Base-by-base conservation (phyloP, 2,888 invertebrate genomes). In the Blera fallax region DNA sequence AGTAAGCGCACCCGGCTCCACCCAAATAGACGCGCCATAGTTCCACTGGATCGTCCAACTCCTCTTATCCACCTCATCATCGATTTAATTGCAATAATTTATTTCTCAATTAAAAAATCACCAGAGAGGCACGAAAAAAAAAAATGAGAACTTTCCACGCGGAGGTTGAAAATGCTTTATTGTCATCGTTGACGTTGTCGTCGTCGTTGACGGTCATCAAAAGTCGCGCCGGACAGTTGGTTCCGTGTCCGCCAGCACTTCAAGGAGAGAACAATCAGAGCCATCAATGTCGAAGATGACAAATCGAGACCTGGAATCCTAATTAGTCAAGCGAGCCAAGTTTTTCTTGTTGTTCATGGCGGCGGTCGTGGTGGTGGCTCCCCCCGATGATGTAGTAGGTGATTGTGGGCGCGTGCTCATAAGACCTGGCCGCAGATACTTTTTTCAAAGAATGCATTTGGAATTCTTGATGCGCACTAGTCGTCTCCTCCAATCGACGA, bases 221-320 rank as follows among this genome's bases (percentile, higher is more conserved):
- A n/a, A n/a, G n/a, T n/a, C n/a, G n/a, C n/a, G 37, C 34, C 60
- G 56, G 72, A 73, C 83, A 69, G 62, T 79, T 84, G 73, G 84
- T 84, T 84, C 84, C 84, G 84, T 84, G 84, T 84, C 84, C 80
- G 84, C 80, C 84, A 78, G 78, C 52, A 83, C 67, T 79, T 80
- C 84, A 85, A 85, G 85, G 85, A 85, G 85, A 85, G 45, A 81
- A 85, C 76, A 76, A 85, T 85, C 84, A 80, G n/a, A n/a, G 80
- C 80, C 85, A 85, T 85, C 85, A 85, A 80, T 85, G 85, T 85
- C 85, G 85, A 85, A 85, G 80, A 85, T 85, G 85, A 85, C 85
- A 85, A 85, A 85, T 85, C 85, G 85, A 85, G 85, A 81, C 85
- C 76, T 85, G 85, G 72, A 85, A 85, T 85, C 81, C 76, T 85